A percentile compares a stretch with the other conserved stretches of the same genome.
These are phyloP conservation scores for Lagenorhynchus albirostris DNA, from an alignment of 2,113 vertebrate genomes.

Conservation along the genomic window DNA sequence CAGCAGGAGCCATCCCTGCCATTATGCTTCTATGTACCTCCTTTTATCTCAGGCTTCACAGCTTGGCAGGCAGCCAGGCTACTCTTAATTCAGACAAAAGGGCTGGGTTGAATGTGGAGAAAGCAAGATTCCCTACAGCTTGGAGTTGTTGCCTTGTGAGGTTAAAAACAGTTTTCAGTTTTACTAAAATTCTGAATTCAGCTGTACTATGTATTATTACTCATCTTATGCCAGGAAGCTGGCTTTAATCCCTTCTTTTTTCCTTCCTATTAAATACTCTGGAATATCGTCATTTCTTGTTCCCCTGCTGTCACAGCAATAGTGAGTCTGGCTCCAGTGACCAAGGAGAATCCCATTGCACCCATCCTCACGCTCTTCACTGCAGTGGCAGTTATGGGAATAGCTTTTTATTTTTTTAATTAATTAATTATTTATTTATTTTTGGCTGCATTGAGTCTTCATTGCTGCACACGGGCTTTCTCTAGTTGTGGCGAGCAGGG, in stretches of 20 bases:
- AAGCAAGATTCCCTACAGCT: background rate
- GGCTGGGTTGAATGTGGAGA: background rate
- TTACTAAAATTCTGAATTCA: slow-evolving; percentile 7
- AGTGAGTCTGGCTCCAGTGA: background rate
- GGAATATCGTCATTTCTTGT: background rate
- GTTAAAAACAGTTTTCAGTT: background rate
- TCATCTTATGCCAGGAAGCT: background rate
- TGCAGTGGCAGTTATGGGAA: background rate
- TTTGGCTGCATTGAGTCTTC: no score
- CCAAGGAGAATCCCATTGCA: background rate
- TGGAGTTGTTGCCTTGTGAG: background rate
- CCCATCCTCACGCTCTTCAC: background rate
- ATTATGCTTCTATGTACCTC: background rate
- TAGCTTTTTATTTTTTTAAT: background rate
- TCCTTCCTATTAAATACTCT: background rate
- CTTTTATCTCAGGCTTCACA: background rate
- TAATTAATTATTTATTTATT: no score
- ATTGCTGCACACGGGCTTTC: rapidly evolving
- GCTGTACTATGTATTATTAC: background rate
- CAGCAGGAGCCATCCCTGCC: background rate
- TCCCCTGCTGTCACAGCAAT: background rate
- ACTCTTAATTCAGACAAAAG: background rate
- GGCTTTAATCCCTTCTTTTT: background rate
- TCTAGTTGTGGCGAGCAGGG: no score
- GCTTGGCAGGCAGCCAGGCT: background rate